Percentiles rank a stretch among this genome's conserved stretches.
Conservation (phyloP, 2,888 invertebrate species). For the Macrophya annulata region DNA sequence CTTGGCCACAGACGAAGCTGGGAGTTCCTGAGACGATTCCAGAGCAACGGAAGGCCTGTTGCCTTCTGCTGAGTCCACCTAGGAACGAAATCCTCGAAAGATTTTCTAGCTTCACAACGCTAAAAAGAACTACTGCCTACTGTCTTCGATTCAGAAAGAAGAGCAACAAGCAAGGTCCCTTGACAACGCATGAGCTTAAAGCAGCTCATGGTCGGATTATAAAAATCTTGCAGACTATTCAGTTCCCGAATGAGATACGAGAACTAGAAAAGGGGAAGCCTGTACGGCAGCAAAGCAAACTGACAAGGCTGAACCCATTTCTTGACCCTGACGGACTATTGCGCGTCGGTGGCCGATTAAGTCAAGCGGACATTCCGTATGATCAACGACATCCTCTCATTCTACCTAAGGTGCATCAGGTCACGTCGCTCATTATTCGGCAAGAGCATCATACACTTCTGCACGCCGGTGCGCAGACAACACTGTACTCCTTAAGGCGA, state of each 20-base stretch:
- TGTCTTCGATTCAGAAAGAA: background rate
- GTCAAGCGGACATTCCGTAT: background rate
- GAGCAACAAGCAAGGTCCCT: background rate
- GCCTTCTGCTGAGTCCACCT: background rate
- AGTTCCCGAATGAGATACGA: constrained; percentile 47
- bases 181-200: background rate
- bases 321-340: constrained; percentile 1
- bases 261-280: background rate
- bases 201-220: background rate
- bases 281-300: constrained; percentile 13
- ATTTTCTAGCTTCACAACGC: background rate
- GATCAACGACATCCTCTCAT: background rate
- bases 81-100: background rate
- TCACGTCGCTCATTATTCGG: background rate
- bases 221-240: constrained; percentile 25
- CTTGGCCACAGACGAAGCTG: constrained; percentile 21
- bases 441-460: background rate
- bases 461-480: background rate
- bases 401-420: background rate
- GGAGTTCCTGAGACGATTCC: constrained; percentile 56
- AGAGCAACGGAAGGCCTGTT: constrained; percentile 18
- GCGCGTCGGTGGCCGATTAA: constrained; percentile 5
- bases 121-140: background rate
- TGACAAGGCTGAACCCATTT: background rate
- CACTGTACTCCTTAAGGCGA: background rate